Evolutionary conservation across 2,888 invertebrate genomes (phyloP), one percentile per base, ranked within the genome.

Genomic region (Pelosia muscerda): DNA sequence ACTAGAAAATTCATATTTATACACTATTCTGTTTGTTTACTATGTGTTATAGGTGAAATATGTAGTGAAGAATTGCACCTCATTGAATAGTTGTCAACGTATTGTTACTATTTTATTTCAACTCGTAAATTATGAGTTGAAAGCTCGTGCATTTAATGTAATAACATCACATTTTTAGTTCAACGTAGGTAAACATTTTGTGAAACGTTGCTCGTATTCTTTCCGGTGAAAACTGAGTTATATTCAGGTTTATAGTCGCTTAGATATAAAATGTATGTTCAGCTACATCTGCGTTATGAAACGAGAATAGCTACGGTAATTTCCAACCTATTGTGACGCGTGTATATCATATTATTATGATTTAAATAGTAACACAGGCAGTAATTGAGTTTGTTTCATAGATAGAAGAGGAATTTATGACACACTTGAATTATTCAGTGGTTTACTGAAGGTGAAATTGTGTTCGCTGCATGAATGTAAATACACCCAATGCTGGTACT

Each of bases 171-270:
- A 81, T 84, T 89, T 87, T 82, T 79, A 81, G 79, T 83, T 78
- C 75, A 79, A 75, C 82, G 82, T 81, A 74, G 74, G 83, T 86
- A 88, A 90, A 89, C 84, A 85, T 89, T 89, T 87, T 85, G 82
- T 85, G 79, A 82, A 86, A 83, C 81, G 75, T 68, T 80, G 74
- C 82, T 86, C 78, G 83, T 86, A 86, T 88, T 86, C 85, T 87
- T 87, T 86, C 82, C 79, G 78, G 76, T 82, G 77, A 84, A 84
- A 84, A 84, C 78, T 73, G 81, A 84, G 87, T 86, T 86, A 86
- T 84, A 87, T 77, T 83, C 81, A 81, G 84, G 81, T 88, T 88
- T 88, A 88, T 85, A 85, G 86, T 81, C 81, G 83, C 79, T 81
- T 78, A 84, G 83, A 83, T 83, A 84, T 88, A 85, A 86, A 86